Evolutionary conservation across 2,888 invertebrate genomes (phyloP).

Genomic region (Sinhomidia bicolor): DNA sequence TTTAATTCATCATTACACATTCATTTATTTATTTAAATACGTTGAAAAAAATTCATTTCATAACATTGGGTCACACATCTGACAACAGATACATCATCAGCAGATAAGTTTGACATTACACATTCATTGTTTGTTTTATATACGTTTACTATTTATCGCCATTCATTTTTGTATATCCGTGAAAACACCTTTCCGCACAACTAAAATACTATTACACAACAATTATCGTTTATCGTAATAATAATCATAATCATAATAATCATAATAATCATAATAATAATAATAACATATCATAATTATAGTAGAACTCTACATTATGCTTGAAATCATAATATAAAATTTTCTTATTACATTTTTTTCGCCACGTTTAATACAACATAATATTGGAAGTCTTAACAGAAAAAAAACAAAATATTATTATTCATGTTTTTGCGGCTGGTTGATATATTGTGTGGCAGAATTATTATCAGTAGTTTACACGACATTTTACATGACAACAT

Average conservation of each 20-base stretch:
- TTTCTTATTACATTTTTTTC: conserved; percentile 6
- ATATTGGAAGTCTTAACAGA: not conserved
- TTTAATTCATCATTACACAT: conserved; percentile 64
- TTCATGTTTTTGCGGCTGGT: not conserved
- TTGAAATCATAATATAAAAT: not conserved
- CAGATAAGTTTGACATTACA: conserved; percentile 37
- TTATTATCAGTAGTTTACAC: not conserved
- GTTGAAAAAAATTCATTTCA: conserved; percentile 62
- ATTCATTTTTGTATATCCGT: conserved; percentile 15
- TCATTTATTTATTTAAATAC: conserved; percentile 69
- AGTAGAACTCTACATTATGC: too few species aligned
- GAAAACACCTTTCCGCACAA: conserved; percentile 27
- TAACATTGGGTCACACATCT: conserved; percentile 53
- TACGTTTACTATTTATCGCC: conserved; percentile 37
- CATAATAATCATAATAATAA: too few species aligned
- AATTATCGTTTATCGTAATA: conserved; percentile 1
- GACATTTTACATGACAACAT: conserved; percentile 4
- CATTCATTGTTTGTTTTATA: conserved; percentile 32
- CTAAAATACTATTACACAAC: conserved; percentile 47
- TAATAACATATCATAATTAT: too few species aligned
- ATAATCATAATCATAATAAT: not conserved
- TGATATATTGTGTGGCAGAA: conserved; percentile 28
- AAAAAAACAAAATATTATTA: not conserved
- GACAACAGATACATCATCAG: not conserved
- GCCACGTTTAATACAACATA: not conserved